Base-by-base conservation (phyloP, 2,113 vertebrate species). In the Murina feae region DNA sequence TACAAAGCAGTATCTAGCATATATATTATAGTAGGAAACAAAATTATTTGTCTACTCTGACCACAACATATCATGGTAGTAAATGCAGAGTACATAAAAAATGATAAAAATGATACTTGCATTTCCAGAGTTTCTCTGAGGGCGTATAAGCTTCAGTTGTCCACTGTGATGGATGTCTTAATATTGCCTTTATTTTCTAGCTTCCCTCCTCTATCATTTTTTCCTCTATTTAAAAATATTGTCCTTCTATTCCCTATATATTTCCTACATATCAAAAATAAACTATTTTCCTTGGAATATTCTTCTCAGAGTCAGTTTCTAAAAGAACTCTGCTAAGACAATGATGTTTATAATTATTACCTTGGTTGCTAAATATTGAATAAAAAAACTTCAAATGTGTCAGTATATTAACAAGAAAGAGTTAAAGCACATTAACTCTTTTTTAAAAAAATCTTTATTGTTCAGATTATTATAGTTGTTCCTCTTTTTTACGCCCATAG, bases 231-330 rank as follows among this genome's bases (percentile, higher is more conserved):
- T 87, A 66, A 35, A 53, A 80, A 44, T 53, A 69, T 65, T 92
- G 9, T 18, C 6, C 4, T 90, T 82, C 11, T 55, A 74, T 30
- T 74, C 71, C 55, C 3, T 79, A 20, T 47, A 1, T 86, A 58
- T 96, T 86, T 87, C 9, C 49, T 76, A 58, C 35, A 28, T 63
- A 53, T 92, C 28, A 86, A 14, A 83, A 55, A 47, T 79, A 66
- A 89, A 49, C 47, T 65, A n/a, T 72, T 96, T 92, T 78, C n/a
- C 60, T 84, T 92, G n/a, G 17, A 90, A 60, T 85, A n/a, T 18
- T 79, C 23, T 88, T 71, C 35, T 89, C 35, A 80, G 71, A 20
- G 39, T 78, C 66, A 88, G 9, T 5, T 90, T 90, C 44, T 89
- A 14, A 28, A 69, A 90, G 32, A 95, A 82, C 72, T 88, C 55